These are phyloP conservation scores for Penaeus monodon DNA, from an alignment of 2,888 invertebrate genomes.

Conservation along the genomic window DNA sequence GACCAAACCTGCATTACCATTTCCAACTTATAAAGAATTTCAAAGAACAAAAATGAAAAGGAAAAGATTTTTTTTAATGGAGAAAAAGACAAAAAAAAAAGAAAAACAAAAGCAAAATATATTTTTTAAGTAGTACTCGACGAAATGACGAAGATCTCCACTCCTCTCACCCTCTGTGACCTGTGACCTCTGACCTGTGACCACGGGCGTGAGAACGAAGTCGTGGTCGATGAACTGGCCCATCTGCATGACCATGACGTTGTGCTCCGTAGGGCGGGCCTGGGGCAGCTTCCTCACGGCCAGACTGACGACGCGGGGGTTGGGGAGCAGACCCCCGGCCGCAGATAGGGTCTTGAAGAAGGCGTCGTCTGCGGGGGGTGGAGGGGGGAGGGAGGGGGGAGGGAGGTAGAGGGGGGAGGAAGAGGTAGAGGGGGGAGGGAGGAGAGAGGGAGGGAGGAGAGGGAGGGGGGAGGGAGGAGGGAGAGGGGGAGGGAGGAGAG, in stretches of 20 bases:
- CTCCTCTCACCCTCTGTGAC: background rate
- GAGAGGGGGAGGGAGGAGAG: background rate
- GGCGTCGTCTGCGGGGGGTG: background rate
- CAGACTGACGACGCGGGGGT: slow-evolving; percentile 48
- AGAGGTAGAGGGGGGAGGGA: no score
- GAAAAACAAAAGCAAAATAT: no score
- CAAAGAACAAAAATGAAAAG: no score
- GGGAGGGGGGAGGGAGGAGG: background rate
- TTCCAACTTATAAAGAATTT: no score
- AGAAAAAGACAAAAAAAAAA: no score
- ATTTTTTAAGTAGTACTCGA: no score
- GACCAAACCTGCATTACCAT: no score
- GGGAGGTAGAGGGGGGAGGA: background rate
- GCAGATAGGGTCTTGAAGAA: slow-evolving; percentile 29
- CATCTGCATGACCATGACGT: slow-evolving; percentile 47
- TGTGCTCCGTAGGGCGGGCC: slow-evolving; percentile 24
- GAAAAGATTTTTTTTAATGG: no score
- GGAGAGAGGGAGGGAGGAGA: background rate
- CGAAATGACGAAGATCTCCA: background rate
- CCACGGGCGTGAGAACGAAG: slow-evolving; percentile 36
- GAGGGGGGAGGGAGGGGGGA: background rate
- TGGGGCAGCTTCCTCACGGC: background rate
- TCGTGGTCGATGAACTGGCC: slow-evolving; percentile 65
- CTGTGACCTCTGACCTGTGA: slow-evolving; percentile 22
- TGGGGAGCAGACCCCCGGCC: slow-evolving; percentile 49